Base-by-base conservation (phyloP, 2,888 invertebrate species). In the Ochropleura plecta region DNA sequence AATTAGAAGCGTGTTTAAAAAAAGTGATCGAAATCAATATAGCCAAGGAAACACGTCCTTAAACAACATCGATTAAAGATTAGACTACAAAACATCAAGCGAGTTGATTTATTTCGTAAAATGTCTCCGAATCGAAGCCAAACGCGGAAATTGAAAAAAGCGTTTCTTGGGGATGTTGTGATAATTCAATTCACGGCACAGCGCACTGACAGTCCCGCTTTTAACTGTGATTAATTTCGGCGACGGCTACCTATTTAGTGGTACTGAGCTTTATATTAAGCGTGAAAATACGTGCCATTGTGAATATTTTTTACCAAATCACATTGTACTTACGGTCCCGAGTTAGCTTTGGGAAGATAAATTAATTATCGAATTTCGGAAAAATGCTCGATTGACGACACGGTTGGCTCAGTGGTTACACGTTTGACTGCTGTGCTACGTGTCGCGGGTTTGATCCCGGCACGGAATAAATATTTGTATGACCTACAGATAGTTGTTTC, bases 101-200 rank as follows among this genome's bases (percentile, higher is more conserved):
- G 55, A 20, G 70, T 73, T 76, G 80, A 88, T 78, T 81, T 76
- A 81, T 78, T 77, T 77, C 40, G 65, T 53, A 78, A 82, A 85
- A 83, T 78, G 70, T 81, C 75, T 78, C 70, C 30, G 65, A 79
- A 69, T 67, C 68, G 71, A 79, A 66, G 76, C 67, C 68, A 78
- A 88, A 88, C 83, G 83, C 89, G 91, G 91, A 91, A 91, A 90
- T 90, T 89, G 90, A 88, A 90, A 90, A 89, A 86, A 85, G 70
- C 78, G 78, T 81, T 81, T 66, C 79, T 77, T 84, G 78, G 73
- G 83, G 84, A 85, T 85, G 86, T 85, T 83, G 87, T 86, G 88
- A 89, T 90, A 91, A 91, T 90, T 90, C 84, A 88, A 91, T 91
- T 88, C 76, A 85, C 86, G 82, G 84, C 81, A 77, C 77, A 86